A percentile compares a stretch with the other conserved stretches of the same genome.
phyloP scores from a whole-genome alignment of 2,113 vertebrate species.

The Martes martes region DNA sequence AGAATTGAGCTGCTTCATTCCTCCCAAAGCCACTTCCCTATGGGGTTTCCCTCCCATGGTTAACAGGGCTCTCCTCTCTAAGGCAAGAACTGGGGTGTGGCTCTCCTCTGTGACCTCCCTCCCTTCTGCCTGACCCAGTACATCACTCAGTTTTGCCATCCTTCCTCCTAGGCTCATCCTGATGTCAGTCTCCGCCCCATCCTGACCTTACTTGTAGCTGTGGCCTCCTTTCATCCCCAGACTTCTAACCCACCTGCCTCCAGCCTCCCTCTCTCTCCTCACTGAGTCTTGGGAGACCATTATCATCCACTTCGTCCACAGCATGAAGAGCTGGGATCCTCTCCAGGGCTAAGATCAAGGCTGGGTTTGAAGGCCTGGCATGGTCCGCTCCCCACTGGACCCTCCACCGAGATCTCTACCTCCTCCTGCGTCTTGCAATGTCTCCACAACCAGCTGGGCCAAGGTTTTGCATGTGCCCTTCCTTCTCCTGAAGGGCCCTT shows the following conservation, averaged over 20 bases:
- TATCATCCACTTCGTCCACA: accelerated
- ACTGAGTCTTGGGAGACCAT: accelerated
- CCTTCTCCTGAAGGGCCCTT: not conserved
- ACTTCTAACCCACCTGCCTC: not conserved
- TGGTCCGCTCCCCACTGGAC: too few relatives aligned
- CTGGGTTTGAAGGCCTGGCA: not conserved
- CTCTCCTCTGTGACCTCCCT: not conserved
- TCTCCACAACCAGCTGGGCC: not conserved
- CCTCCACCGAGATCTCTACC: not conserved
- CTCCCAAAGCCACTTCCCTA: not conserved
- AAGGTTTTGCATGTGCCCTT: not conserved
- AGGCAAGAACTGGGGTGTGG: not conserved
- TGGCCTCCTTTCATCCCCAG: not conserved
- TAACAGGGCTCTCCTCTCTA: not conserved
- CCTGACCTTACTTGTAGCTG: too few relatives aligned
- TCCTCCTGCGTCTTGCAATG: not conserved
- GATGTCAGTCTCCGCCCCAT: accelerated
- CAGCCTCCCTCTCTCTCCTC: not conserved
- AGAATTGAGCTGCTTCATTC: not conserved
- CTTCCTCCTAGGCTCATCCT: not conserved
- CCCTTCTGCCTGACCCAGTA: not conserved
- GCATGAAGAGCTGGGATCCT: not conserved
- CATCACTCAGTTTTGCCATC: accelerated
- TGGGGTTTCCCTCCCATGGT: too few relatives aligned
- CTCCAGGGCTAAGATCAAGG: not conserved